A percentile compares a stretch with the other conserved stretches of the same genome.
Conservation (phyloP, 2,797 vertebrate genomes). For the Strix occidentalis region DNA sequence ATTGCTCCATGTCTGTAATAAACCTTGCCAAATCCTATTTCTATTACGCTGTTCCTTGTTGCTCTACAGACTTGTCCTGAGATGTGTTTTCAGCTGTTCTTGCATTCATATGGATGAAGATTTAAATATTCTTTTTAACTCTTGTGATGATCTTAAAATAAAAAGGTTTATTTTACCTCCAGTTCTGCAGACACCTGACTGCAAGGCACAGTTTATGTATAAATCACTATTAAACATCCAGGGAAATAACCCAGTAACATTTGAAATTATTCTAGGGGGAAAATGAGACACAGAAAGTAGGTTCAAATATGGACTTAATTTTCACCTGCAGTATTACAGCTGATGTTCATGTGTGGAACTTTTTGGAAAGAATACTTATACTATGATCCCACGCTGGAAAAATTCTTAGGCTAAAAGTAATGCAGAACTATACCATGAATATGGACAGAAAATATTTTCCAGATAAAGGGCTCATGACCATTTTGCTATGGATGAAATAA, state of each 20-base stretch:
- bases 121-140: neutral
- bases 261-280: neutral
- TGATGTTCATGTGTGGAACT: neutral
- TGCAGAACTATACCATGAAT: neutral
- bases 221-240: neutral
- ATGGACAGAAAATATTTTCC: neutral
- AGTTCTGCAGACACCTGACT: neutral
- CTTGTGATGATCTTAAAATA: neutral
- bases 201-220: neutral
- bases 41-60: neutral
- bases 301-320: neutral
- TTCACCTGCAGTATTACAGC: neutral
- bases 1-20: neutral
- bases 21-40: neutral
- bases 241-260: neutral
- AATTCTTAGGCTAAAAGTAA: neutral
- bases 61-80: neutral
- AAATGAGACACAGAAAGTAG: neutral
- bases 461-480: neutral
- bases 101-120: neutral
- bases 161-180: neutral
- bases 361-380: neutral
- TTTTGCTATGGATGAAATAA: neutral
- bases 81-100: neutral
- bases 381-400: neutral